A percentile compares a stretch with the other conserved stretches of the same genome.
Evolutionary conservation across 2,797 vertebrate genomes (phyloP).

Genomic region (Esox lucius): DNA sequence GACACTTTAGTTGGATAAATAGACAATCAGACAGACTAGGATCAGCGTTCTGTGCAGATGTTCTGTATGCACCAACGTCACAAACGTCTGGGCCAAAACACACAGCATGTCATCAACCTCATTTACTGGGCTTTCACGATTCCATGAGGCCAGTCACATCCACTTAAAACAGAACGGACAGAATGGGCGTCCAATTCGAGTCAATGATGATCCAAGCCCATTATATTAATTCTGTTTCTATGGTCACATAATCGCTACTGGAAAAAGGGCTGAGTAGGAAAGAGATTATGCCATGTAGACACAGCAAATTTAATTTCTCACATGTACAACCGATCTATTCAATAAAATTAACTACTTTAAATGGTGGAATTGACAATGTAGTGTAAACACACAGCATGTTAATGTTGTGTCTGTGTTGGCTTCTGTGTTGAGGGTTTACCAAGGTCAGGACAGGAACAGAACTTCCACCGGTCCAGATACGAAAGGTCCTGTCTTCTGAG

Average conservation of each 20-base stretch:
- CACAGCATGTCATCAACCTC: slow-evolving; percentile 36
- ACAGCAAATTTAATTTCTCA: neutral
- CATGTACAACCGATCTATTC: neutral
- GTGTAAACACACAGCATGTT: neutral
- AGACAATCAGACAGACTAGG: neutral
- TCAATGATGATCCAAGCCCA: no score
- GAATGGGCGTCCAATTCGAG: slow-evolving; percentile 5
- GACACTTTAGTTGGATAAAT: slow-evolving; percentile 1
- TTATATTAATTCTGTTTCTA: no score
- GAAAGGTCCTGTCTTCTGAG: slow-evolving; percentile 79
- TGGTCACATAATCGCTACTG: slow-evolving; percentile 4
- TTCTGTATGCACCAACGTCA: slow-evolving; percentile 39
- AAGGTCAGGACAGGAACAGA: slow-evolving; percentile 72
- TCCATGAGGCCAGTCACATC: slow-evolving; percentile 18
- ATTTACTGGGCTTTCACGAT: slow-evolving; percentile 33
- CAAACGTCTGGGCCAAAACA: slow-evolving; percentile 42
- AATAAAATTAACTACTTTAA: neutral
- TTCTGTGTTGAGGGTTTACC: slow-evolving; percentile 68
- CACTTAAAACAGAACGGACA: slow-evolving; percentile 15
- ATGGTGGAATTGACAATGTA: neutral
- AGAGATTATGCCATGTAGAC: neutral
- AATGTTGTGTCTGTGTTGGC: neutral
- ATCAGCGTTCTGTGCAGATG: slow-evolving; percentile 31
- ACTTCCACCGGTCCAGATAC: slow-evolving; percentile 78
- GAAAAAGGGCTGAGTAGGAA: slow-evolving; percentile 4